Evolutionary conservation across 2,888 invertebrate genomes (phyloP).

Genomic region (Drosophila stalkeri): DNA sequence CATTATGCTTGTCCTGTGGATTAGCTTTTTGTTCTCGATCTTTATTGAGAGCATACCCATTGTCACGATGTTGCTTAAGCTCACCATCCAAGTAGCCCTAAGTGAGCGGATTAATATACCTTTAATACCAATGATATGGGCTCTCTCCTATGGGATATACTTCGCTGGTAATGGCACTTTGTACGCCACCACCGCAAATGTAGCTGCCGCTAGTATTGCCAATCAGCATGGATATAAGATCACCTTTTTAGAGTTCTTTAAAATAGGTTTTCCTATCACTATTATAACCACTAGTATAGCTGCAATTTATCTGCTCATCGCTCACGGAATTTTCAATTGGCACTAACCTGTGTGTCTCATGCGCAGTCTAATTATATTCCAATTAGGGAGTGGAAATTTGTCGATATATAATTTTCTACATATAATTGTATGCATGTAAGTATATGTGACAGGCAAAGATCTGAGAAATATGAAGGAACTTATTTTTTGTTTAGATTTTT

Average conservation of each 20-base stretch:
- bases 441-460: too few relatives aligned
- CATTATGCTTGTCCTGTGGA: conserved; percentile 92
- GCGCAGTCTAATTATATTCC: too few relatives aligned
- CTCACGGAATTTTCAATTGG: conserved; percentile 89
- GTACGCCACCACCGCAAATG: conserved; percentile 95
- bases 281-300: conserved; percentile 88
- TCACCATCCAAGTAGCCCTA: conserved; percentile 89
- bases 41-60: conserved; percentile 96
- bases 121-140: conserved; percentile 92
- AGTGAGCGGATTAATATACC: conserved; percentile 90
- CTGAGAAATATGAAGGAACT: too few relatives aligned
- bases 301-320: conserved; percentile 89
- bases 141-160: conserved; percentile 94
- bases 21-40: conserved; percentile 92
- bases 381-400: too few relatives aligned
- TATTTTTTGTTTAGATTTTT: too few relatives aligned
- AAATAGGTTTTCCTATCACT: conserved; percentile 93
- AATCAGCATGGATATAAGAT: conserved; percentile 95
- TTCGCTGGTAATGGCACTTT: conserved; percentile 96
- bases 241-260: conserved; percentile 92
- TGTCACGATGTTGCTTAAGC: conserved; percentile 95
- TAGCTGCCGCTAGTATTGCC: conserved; percentile 95
- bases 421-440: too few relatives aligned
- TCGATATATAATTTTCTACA: too few relatives aligned
- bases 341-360: conserved; percentile 80